Percentiles rank a stretch among this genome's conserved stretches.
Conservation (phyloP, 2,113 vertebrate species). For the Melanerpes formicivorus region DNA sequence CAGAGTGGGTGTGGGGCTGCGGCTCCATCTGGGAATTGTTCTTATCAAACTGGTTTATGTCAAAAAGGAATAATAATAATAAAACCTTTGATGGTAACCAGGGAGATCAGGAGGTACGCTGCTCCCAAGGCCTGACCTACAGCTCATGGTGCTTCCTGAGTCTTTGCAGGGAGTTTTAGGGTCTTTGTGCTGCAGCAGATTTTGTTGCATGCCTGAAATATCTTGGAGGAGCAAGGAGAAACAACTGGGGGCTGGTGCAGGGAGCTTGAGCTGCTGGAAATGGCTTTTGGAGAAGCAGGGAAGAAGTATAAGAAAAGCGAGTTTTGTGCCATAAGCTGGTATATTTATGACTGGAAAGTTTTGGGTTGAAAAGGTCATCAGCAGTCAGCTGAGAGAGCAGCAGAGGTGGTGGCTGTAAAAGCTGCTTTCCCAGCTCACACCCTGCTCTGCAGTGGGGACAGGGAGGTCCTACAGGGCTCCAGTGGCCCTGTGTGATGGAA, state of each 20-base stretch:
- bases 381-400: background rate
- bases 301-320: constrained; percentile 3
- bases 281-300: background rate
- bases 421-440: accelerated
- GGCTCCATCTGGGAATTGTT: constrained; percentile 1
- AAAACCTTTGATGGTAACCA: background rate
- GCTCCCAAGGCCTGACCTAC: background rate
- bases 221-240: background rate
- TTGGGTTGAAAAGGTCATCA: background rate
- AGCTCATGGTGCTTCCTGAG: background rate
- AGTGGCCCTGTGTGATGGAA: background rate
- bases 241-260: accelerated
- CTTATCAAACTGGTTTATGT: constrained; percentile 8
- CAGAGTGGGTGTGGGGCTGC: background rate
- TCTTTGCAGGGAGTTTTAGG: background rate
- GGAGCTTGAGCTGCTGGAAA: background rate
- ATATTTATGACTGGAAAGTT: constrained; percentile 24
- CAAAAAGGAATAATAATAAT: constrained; percentile 9
- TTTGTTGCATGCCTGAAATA: background rate
- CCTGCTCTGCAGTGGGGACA: accelerated
- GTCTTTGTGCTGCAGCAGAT: background rate
- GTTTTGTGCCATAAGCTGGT: background rate
- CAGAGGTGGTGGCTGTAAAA: background rate
- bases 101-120: background rate
- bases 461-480: accelerated